phyloP scores from a whole-genome alignment of 2,113 vertebrate genomes.

The Carassius carassius region DNA sequence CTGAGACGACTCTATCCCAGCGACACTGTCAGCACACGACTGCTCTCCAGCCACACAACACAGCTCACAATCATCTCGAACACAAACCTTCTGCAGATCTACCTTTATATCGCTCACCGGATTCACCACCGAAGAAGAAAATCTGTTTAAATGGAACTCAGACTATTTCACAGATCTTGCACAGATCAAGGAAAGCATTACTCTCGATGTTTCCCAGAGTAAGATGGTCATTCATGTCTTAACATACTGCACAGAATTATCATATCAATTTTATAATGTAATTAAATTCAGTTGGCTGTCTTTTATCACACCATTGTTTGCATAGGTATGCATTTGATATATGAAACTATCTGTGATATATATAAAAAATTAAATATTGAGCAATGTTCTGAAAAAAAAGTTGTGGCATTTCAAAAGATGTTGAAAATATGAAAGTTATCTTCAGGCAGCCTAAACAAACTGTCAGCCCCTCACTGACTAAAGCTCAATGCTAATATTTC shows the following conservation, averaged over 20 bases:
- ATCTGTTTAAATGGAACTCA: not conserved
- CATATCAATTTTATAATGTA: not conserved
- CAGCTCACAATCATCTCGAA: not conserved
- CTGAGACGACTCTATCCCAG: slow-evolving; percentile 41
- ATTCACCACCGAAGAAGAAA: not conserved
- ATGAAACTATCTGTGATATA: no score
- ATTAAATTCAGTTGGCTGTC: not conserved
- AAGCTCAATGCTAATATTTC: not conserved
- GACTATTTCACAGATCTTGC: not conserved
- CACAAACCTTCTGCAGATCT: not conserved
- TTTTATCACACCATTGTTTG: not conserved
- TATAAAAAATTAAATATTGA: no score
- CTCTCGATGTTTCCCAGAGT: not conserved
- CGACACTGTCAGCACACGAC: slow-evolving; percentile 36
- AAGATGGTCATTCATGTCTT: not conserved
- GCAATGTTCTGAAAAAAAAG: no score
- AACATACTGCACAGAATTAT: not conserved
- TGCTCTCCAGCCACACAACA: not conserved
- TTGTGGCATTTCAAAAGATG: not conserved
- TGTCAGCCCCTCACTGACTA: not conserved
- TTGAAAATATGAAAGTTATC: not conserved
- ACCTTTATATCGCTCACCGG: not conserved
- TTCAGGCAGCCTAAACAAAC: not conserved
- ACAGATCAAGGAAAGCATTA: not conserved
- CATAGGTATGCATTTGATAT: no score